phyloP scores from a whole-genome alignment of 37 sponge, comb jelly and placozoan genomes.

The Ianthella basta region DNA sequence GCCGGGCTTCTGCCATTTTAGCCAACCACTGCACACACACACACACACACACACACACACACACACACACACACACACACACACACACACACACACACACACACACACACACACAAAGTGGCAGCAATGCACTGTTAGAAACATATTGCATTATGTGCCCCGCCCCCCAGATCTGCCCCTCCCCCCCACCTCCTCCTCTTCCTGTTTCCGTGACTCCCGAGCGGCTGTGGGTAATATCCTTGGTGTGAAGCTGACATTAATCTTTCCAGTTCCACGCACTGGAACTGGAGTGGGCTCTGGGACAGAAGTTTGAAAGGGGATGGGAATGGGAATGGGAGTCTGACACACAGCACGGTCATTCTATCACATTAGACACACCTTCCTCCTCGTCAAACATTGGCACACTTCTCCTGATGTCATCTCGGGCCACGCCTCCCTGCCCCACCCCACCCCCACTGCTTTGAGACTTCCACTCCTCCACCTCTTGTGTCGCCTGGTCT shows the following conservation, averaged over 20 bases:
- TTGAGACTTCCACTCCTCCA: slow-evolving; percentile 73
- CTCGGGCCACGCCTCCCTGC: no score
- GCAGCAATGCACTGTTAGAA: background rate
- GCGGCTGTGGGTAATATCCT: slow-evolving; percentile 93
- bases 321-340: no score
- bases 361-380: no score
- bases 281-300: slow-evolving; percentile 26
- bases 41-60: slow-evolving; percentile 31
- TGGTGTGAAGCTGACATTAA: slow-evolving; percentile 88
- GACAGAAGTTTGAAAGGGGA: no score
- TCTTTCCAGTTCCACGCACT: slow-evolving; percentile 63
- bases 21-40: slow-evolving; percentile 76
- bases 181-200: slow-evolving; percentile 77
- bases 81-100: background rate
- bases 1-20: slow-evolving; percentile 89
- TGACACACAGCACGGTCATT: no score
- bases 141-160: background rate
- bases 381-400: no score
- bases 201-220: slow-evolving; percentile 80
- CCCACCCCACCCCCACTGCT: no score
- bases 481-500: slow-evolving; percentile 68
- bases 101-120: background rate
- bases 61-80: slow-evolving; percentile 31
- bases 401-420: no score
- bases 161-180: background rate